A percentile compares a stretch with the other conserved stretches of the same genome.
These are phyloP conservation scores for Drosophila athabasca DNA, from an alignment of 1,140 invertebrate genomes.

Conservation along the genomic window DNA sequence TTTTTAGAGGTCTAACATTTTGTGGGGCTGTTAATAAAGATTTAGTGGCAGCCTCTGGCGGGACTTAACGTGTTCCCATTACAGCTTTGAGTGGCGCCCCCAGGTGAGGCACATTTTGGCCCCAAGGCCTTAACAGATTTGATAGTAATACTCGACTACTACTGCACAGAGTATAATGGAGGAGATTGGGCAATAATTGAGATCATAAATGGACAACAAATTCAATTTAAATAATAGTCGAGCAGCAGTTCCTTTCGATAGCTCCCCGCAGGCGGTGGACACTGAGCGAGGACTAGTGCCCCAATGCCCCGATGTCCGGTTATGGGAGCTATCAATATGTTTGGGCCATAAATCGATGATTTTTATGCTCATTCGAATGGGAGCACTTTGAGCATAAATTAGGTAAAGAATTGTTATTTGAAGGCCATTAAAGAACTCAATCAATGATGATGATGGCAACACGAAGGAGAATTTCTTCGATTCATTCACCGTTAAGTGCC, in stretches of 20 bases:
- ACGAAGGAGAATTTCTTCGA: constrained; percentile 38
- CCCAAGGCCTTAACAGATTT: neutral
- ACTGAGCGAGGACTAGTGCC: too few relatives aligned
- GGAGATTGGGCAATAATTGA: neutral
- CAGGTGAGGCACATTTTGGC: neutral
- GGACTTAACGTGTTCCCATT: constrained; percentile 4
- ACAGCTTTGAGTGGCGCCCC: neutral
- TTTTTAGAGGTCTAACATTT: constrained; percentile 2
- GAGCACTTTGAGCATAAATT: constrained; percentile 12
- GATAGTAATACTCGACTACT: too few relatives aligned
- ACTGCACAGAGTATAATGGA: too few relatives aligned
- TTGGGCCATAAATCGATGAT: neutral
- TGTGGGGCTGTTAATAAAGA: neutral
- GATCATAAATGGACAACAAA: neutral
- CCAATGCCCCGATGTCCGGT: too few relatives aligned
- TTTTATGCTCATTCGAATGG: constrained; percentile 18
- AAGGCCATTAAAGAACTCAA: constrained; percentile 52
- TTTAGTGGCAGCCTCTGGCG: neutral
- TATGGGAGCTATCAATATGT: too few relatives aligned
- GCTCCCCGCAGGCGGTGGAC: too few relatives aligned
- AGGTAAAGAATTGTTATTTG: constrained; percentile 36
- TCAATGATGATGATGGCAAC: constrained; percentile 37
- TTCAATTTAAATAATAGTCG: constrained; percentile 10
- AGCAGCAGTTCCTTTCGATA: neutral
- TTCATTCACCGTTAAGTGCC: constrained; percentile 34